phyloP scores from a whole-genome alignment of 2,797 vertebrate species.

The Pangasius mekongensis region DNA sequence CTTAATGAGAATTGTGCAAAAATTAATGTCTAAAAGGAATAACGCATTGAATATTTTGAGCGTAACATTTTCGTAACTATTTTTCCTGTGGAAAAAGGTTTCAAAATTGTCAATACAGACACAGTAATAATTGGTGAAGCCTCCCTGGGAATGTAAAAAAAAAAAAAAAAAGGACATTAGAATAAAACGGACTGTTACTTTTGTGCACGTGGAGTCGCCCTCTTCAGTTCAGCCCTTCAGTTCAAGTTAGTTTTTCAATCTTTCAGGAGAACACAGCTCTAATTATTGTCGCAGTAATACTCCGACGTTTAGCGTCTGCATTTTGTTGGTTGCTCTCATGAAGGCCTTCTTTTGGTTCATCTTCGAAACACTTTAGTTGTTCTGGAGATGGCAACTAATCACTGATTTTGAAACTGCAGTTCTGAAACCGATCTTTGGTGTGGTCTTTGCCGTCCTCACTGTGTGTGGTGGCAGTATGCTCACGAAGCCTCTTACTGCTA shows the following conservation, averaged over 20 bases:
- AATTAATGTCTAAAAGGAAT: background rate
- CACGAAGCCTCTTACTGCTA: background rate
- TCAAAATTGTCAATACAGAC: background rate
- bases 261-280: background rate
- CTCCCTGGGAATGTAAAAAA: background rate
- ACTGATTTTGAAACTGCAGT: background rate
- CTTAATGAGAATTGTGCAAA: background rate
- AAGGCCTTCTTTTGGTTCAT: background rate
- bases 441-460: background rate
- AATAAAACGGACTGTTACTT: background rate
- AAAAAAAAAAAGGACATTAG: background rate
- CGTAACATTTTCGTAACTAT: background rate
- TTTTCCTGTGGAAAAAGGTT: slow-evolving; percentile 13
- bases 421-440: background rate
- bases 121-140: background rate
- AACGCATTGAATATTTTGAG: background rate
- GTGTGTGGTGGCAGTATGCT: background rate
- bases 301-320: slow-evolving; percentile 30
- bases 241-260: background rate
- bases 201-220: background rate
- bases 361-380: background rate
- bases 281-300: background rate
- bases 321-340: slow-evolving; percentile 73
- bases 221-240: background rate
- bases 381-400: background rate